These are phyloP conservation scores for Tragulus kanchil DNA, from an alignment of 2,113 vertebrate species.

Conservation along the genomic window DNA sequence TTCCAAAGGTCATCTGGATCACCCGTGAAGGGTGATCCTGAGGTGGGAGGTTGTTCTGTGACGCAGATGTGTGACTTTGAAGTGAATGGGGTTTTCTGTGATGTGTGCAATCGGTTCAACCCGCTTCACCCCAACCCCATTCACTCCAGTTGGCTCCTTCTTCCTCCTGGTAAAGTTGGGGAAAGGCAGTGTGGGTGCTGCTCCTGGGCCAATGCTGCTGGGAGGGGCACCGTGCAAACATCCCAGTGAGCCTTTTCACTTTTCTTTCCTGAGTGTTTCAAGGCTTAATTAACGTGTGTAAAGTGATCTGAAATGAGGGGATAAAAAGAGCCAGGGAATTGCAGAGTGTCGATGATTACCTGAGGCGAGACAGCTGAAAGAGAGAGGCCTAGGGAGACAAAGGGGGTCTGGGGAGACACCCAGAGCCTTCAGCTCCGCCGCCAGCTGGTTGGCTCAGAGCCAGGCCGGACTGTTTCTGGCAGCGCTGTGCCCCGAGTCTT, in stretches of 20 bases:
- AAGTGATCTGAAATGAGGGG: slow-evolving; percentile 78
- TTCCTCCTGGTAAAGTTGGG: neutral
- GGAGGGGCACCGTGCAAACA: neutral
- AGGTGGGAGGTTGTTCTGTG: neutral
- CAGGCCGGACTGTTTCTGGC: slow-evolving; percentile 41
- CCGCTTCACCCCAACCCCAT: neutral
- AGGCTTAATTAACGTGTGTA: slow-evolving; percentile 72
- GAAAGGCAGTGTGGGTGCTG: no score
- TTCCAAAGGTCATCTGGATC: neutral
- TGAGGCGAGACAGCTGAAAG: slow-evolving; percentile 65
- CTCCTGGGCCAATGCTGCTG: neutral
- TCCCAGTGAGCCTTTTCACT: neutral
- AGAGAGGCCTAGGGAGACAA: slow-evolving; percentile 30
- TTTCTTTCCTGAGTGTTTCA: slow-evolving; percentile 65
- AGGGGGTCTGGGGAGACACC: slow-evolving; percentile 31
- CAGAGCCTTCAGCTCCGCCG: neutral
- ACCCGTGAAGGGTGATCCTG: neutral
- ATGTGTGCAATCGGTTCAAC: neutral
- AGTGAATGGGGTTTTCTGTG: neutral
- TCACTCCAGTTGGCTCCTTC: fast-evolving
- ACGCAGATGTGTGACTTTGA: neutral
- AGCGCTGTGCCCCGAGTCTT: neutral
- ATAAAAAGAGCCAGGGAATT: slow-evolving; percentile 46
- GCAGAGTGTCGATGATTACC: slow-evolving; percentile 48
- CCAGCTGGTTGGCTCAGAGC: slow-evolving; percentile 59